Percentiles rank a stretch among this genome's conserved stretches.
These are phyloP conservation scores for Menidia beryllina DNA, from an alignment of 2,113 vertebrate species.

Conservation along the genomic window DNA sequence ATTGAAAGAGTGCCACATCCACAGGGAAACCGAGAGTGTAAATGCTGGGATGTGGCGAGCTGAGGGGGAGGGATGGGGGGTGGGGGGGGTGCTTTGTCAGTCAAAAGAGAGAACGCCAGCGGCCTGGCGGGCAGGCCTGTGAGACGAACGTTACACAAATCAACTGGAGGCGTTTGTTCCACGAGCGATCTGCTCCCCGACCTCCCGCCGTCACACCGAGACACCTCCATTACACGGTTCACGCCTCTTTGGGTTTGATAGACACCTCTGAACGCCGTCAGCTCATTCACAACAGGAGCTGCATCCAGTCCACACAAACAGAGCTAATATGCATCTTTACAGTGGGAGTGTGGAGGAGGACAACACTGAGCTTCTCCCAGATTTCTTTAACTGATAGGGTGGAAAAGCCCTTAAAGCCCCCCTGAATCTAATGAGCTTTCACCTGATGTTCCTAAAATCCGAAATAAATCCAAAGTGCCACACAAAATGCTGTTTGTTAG, in stretches of 20 bases:
- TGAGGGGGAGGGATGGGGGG: too few species aligned
- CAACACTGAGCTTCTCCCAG: neutral
- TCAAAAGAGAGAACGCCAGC: constrained; percentile 62
- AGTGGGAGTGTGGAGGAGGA: neutral
- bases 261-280: constrained; percentile 52
- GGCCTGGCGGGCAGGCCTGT: constrained; percentile 59
- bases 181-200: constrained; percentile 33
- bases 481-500: too few species aligned
- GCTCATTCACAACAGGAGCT: constrained; percentile 30
- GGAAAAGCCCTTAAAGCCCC: neutral
- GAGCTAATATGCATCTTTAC: neutral
- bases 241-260: constrained; percentile 56
- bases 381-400: neutral
- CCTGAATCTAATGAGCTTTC: fast-evolving
- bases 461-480: too few species aligned
- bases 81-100: constrained; percentile 64
- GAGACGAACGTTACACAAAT: constrained; percentile 78
- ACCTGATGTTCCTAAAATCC: too few species aligned
- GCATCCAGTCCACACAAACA: constrained; percentile 11
- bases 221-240: constrained; percentile 64
- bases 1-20: constrained; percentile 84
- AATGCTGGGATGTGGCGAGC: constrained; percentile 23
- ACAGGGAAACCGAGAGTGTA: constrained; percentile 39
- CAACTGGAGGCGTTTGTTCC: constrained; percentile 67
- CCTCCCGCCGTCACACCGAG: constrained; percentile 37